Evolutionary conservation across 2,888 invertebrate genomes (phyloP), one percentile per base, ranked within the genome.

Genomic region (Caenorhabditis panamensis): DNA sequence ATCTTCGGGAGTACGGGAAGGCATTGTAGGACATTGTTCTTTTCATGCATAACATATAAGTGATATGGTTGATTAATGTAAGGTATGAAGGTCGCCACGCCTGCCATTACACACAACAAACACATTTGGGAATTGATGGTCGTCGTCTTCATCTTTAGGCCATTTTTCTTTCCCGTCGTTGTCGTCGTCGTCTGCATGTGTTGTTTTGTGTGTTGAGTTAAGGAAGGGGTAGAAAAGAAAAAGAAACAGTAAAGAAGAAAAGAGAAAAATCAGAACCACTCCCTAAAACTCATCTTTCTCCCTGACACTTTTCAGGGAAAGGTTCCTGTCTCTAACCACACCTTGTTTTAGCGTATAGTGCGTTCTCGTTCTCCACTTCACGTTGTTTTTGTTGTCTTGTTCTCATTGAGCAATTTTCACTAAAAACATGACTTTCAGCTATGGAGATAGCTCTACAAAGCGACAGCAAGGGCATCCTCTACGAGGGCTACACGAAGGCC

Each of bases 401-500:
- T n/a, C n/a, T n/a, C n/a, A n/a, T n/a, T n/a, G n/a, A n/a, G n/a
- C n/a, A n/a, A 18, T 44, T 22, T 11, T 36, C 36, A 8, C 11
- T 11, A 36, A 36, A 36, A 37, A 18, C 51, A 16, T 56, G 11
- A 44, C n/a, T 69, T 73, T 22, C 75, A 80, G 72, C 54, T 61
- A 89, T 85, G 84, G 90, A 90, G 73, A 87, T 90, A 75, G 78
- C 84, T 44, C 82, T 89, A n/a, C 89, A 90, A 71, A 81, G 84
- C 58, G 82, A 90, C 53, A 88, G 88, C 61, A 85, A 84, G 59
- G 90, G 90, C 61, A 90, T 90, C 56, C 78, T 85, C 63, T 90
- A 90, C 82, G 88, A 90, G 67, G 90, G 90, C 31, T 89, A 89
- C 79, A 76, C 80, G n/a, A 84, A 88, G 54, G 87, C 87, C 41